These are phyloP conservation scores for Danio jaintianensis DNA, from an alignment of 2,797 vertebrate genomes.

Conservation along the genomic window DNA sequence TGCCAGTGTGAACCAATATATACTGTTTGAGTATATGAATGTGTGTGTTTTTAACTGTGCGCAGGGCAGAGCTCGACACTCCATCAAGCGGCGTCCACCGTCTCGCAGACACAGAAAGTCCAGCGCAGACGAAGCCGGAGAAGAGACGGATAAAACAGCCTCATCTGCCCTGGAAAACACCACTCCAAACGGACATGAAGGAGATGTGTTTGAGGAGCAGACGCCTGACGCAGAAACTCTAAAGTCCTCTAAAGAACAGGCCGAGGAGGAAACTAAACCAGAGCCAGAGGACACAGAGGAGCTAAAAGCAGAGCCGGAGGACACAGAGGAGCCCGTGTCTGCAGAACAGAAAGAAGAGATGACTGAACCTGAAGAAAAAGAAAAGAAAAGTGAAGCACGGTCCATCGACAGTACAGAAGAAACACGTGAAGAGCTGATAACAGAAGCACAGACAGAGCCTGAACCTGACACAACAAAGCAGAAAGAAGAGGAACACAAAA, in stretches of 20 bases:
- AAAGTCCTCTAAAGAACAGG: neutral
- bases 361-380: neutral
- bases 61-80: slow-evolving; percentile 75
- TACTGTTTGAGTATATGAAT: neutral
- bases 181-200: slow-evolving; percentile 40
- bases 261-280: slow-evolving; percentile 26
- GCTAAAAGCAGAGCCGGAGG: neutral
- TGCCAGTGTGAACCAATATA: neutral
- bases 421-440: slow-evolving; percentile 18
- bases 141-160: slow-evolving; percentile 34
- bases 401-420: slow-evolving; percentile 20
- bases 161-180: neutral
- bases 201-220: slow-evolving; percentile 48
- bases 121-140: slow-evolving; percentile 65
- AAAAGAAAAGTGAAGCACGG: slow-evolving; percentile 23
- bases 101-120: slow-evolving; percentile 75
- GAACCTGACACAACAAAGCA: slow-evolving; percentile 25
- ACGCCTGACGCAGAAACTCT: neutral
- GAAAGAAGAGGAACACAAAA: slow-evolving; percentile 48
- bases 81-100: slow-evolving; percentile 76
- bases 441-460: slow-evolving; percentile 7
- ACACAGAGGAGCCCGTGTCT: neutral
- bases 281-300: neutral
- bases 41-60: slow-evolving; percentile 2
- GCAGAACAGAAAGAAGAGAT: slow-evolving; percentile 24